Evolutionary conservation across 2,888 invertebrate genomes (phyloP), one percentile per base, ranked within the genome.

Genomic region (Lasioglossum calceatum): DNA sequence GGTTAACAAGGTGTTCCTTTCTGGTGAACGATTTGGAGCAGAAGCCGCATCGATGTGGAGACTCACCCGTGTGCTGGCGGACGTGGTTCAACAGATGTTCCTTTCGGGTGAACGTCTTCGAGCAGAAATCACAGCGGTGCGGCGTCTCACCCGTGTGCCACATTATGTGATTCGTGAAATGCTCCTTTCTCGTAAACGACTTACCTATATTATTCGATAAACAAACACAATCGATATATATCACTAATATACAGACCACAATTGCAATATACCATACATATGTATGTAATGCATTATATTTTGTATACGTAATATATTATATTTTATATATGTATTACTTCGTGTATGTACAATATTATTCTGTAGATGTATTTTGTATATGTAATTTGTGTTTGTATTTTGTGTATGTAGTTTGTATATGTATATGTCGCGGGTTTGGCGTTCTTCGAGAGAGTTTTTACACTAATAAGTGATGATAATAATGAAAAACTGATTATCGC

Each of bases 111-210:
- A 97, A 97, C 10, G 97, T 97, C 95, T 97, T 97, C 39, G 97
- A 97, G 94, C 97, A 97, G 95, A 97, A 97, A 94, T 97, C 97
- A 94, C 97, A 97, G 73, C 97, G 97, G 94, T 97, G 97, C 36
- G 97, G 97, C 1, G 97, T 97, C 94, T 97, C 98, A 73, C 97
- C 97, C 93, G 98, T 98, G 95, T 98, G 98, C 98, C 98, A 98
- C 97, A 98, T 96, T 95, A 98, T 98, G 96, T 98, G 98, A 96
- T 98, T 98, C 97, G 97, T 98, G 96, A 98, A 98, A 96, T 98
- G 98, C 96, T 98, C 98, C 96, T 98, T 98, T 95, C 98, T 96
- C 86, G 98, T 98, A 95, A 98, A 98, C 91, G 98, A 97, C 96
- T 98, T 98, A 91, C 95, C 95, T 95, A 91, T 85, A 87, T 88